Evolutionary conservation across 2,888 invertebrate species (phyloP), one percentile per base, ranked within the genome.

Genomic region (Leucophenga montana): DNA sequence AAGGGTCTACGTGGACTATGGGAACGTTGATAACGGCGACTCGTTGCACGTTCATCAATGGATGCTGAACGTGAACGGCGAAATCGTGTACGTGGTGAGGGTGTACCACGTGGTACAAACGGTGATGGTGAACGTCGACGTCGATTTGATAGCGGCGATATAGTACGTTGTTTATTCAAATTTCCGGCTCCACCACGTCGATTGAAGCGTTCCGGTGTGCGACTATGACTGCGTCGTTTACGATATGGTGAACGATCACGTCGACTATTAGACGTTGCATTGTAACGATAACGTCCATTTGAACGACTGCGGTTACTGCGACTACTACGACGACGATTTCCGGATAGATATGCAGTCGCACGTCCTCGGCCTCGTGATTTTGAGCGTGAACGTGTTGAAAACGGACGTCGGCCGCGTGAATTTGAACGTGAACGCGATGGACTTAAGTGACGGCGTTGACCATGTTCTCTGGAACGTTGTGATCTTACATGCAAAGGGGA

Each of bases 21-120:
- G 11, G 48, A 57, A 71, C 93, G 91, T 88, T 93, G 93, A 44
- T 82, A 75, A 20, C 81, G 82, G 0, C 80, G 77, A 1, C 73
- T 71, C 3, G 66, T 70, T 53, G 62, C 91, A 88, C 92, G 76
- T 18, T n/a, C 84, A 84, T 33, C 78, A 77, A 3, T 85, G 86
- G 67, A 85, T 86, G 64, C 74, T 78, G 69, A 85, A 71, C 83
- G 85, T 0, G 84, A 82, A 39, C 56, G 85, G 46, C 76, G 77
- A 20, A 73, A 87, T 64, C 85, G 90, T 16, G 73, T 72, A 61
- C 75, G 76, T 33, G 72, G 75, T 18, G 72, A 73, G 1, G 80
- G 77, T 18, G 83, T 72, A 3, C 79, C 78, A 8, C 78, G 91
- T 54, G 94, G 90, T 67, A 93, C 93, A 69, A 84, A 85, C 0